Percentiles rank a stretch among this genome's conserved stretches.
These are phyloP conservation scores for Picathartes gymnocephalus DNA, from an alignment of 2,113 vertebrate genomes.

Conservation along the genomic window DNA sequence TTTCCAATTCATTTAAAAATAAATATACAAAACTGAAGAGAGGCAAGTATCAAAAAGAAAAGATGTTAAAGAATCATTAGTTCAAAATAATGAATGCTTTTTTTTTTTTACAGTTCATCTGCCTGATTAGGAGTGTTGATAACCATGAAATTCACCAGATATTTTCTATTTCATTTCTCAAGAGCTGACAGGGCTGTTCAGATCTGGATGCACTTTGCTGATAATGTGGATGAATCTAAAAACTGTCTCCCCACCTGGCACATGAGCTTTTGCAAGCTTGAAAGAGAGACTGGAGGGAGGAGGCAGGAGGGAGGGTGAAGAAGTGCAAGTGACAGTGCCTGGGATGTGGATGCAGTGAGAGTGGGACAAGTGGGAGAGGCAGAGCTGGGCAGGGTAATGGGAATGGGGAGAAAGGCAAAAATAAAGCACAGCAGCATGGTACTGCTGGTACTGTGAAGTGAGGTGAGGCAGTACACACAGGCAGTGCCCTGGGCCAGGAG, in stretches of 20 bases:
- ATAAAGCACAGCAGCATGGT: accelerated
- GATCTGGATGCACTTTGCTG: slow-evolving; percentile 25
- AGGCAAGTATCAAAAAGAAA: background rate
- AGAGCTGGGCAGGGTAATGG: background rate
- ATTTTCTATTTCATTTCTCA: slow-evolving; percentile 24
- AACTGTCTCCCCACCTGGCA: slow-evolving; percentile 30
- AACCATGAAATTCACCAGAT: slow-evolving; percentile 36
- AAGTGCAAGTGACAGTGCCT: accelerated
- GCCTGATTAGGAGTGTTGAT: slow-evolving; percentile 39
- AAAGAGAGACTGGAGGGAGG: background rate
- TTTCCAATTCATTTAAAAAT: background rate
- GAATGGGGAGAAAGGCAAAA: background rate
- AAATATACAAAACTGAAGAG: background rate
- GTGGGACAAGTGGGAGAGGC: background rate
- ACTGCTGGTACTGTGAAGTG: accelerated
- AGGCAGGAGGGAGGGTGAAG: background rate
- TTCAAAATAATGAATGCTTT: slow-evolving; percentile 22
- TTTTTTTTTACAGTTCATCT: slow-evolving; percentile 16
- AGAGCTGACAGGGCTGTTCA: slow-evolving; percentile 8
- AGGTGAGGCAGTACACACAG: background rate
- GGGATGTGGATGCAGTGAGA: background rate
- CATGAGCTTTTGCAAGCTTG: background rate
- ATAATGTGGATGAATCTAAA: slow-evolving; percentile 44
- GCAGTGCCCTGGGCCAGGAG: background rate
- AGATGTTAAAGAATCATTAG: slow-evolving; percentile 54